phyloP scores from a whole-genome alignment of 2,113 vertebrate genomes.

The Circaetus gallicus region DNA sequence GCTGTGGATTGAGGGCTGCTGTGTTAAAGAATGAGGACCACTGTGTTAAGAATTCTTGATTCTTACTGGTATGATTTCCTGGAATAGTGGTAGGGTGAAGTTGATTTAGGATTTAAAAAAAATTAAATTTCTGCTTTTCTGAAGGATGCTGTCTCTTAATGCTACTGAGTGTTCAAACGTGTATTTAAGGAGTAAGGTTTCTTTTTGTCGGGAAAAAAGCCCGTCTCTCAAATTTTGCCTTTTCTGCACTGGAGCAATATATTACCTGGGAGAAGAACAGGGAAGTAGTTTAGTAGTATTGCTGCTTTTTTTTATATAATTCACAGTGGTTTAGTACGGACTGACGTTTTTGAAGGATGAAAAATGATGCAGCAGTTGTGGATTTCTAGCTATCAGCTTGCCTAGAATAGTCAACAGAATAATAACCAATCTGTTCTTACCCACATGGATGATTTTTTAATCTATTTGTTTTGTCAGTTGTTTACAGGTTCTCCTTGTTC shows the following conservation, averaged over 20 bases:
- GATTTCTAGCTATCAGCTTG: background rate
- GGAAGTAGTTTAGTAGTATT: background rate
- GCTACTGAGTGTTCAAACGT: background rate
- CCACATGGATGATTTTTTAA: background rate
- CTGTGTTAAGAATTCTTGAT: background rate
- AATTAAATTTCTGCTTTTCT: background rate
- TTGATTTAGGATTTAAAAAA: background rate
- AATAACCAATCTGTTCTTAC: background rate
- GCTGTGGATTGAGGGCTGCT: background rate
- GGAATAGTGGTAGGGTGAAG: background rate
- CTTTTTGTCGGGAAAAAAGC: accelerated
- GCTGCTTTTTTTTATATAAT: background rate
- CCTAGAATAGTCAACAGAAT: background rate
- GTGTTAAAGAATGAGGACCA: background rate
- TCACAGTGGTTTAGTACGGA: background rate
- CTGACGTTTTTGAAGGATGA: background rate
- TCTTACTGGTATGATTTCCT: background rate
- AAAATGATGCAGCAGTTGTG: background rate
- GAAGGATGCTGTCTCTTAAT: background rate
- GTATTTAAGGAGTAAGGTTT: background rate
- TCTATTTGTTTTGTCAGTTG: background rate
- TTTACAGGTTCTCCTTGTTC: background rate
- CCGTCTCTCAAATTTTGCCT: background rate
- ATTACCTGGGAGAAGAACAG: background rate
- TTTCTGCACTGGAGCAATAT: background rate